These are phyloP conservation scores for Tenodera sinensis DNA, from an alignment of 2,888 invertebrate genomes.

Conservation along the genomic window DNA sequence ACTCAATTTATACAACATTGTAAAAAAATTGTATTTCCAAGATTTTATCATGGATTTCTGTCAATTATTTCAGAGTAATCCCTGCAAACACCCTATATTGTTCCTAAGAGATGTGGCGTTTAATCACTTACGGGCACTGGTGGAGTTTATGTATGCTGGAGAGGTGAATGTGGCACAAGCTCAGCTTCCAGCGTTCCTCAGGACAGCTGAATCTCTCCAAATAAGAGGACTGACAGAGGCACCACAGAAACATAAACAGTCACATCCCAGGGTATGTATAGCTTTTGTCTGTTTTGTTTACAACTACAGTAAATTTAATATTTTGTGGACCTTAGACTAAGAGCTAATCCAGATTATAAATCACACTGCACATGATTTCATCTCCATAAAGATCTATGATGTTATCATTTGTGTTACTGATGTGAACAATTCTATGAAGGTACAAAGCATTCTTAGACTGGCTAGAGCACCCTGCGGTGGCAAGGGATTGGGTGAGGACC, in stretches of 20 bases:
- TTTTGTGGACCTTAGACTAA: too few relatives aligned
- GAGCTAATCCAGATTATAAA: too few relatives aligned
- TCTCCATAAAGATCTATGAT: too few relatives aligned
- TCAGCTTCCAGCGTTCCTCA: slow-evolving; percentile 69
- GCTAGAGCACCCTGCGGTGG: too few relatives aligned
- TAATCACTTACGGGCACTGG: slow-evolving; percentile 69
- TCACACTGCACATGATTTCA: too few relatives aligned
- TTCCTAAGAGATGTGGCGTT: slow-evolving; percentile 81
- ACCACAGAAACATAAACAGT: slow-evolving; percentile 42
- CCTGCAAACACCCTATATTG: slow-evolving; percentile 80
- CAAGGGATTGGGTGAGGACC: too few relatives aligned
- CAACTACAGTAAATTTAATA: too few relatives aligned
- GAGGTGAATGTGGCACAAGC: slow-evolving; percentile 80
- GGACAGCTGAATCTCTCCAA: slow-evolving; percentile 75
- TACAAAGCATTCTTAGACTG: too few relatives aligned
- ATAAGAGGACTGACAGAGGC: slow-evolving; percentile 71
- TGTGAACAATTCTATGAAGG: too few relatives aligned
- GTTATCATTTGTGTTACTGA: too few relatives aligned
- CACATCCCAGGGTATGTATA: neutral
- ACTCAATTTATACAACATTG: too few relatives aligned
- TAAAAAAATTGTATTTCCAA: neutral
- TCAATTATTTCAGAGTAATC: slow-evolving; percentile 64
- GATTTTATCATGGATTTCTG: neutral
- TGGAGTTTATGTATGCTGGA: slow-evolving; percentile 84
- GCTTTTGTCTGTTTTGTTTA: neutral